Percentiles rank a stretch among this genome's conserved stretches.
These are phyloP conservation scores for Pasiphila rectangulata DNA, from an alignment of 2,888 invertebrate species.

Conservation along the genomic window DNA sequence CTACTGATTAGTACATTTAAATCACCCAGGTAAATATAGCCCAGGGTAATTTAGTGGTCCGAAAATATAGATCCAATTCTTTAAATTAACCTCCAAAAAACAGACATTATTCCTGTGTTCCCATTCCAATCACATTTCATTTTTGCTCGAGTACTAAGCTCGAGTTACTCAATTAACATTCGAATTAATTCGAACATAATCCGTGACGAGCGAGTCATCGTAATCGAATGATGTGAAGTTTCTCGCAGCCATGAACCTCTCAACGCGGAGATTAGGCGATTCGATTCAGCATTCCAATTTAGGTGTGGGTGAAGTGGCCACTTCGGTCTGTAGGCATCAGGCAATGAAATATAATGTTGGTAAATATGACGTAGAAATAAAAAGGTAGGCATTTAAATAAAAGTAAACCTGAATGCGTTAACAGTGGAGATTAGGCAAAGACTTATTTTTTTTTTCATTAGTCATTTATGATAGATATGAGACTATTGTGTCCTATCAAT, in stretches of 20 bases:
- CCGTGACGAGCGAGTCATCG: slow-evolving; percentile 40
- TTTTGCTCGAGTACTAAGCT: slow-evolving; percentile 46
- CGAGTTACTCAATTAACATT: slow-evolving; percentile 63
- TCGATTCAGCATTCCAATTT: slow-evolving; percentile 20
- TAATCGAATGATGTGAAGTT: slow-evolving; percentile 30
- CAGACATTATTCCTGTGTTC: too few species aligned
- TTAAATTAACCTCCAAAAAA: too few species aligned
- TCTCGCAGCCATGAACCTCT: slow-evolving; percentile 18
- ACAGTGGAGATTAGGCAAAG: too few species aligned
- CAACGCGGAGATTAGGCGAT: slow-evolving; percentile 20
- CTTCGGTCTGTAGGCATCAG: background rate
- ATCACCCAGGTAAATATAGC: too few species aligned
- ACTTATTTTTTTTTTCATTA: too few species aligned
- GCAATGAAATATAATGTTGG: background rate
- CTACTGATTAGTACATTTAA: too few species aligned
- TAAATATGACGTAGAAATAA: background rate
- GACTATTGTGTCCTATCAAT: too few species aligned
- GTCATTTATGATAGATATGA: too few species aligned
- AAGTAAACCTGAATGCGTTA: too few species aligned
- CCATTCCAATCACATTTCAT: too few species aligned
- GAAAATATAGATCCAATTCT: too few species aligned
- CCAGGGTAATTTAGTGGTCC: too few species aligned
- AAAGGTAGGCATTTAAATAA: background rate
- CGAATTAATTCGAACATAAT: slow-evolving; percentile 40
- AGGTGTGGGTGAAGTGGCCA: slow-evolving; percentile 4